Conservation (phyloP, 2,888 invertebrate genomes). For the Macropis europaea region DNA sequence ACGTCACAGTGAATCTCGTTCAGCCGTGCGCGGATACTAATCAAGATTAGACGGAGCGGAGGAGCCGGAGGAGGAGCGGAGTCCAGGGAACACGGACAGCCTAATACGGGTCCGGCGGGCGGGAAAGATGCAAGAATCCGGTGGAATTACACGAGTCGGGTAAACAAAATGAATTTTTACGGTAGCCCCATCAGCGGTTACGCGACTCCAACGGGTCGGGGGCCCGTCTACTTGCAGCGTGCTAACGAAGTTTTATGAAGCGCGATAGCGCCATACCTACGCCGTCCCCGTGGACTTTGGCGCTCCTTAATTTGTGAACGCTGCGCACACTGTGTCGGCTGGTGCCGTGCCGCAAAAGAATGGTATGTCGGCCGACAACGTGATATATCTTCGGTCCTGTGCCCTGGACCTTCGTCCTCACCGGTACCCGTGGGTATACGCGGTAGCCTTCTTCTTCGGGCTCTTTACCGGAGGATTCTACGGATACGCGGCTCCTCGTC, state of each 20-base stretch:
- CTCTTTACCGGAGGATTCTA: constrained; percentile 45
- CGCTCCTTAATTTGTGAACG: constrained; percentile 78
- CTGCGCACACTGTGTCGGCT: constrained; percentile 65
- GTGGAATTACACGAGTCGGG: constrained; percentile 26
- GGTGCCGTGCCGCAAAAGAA: constrained; percentile 72
- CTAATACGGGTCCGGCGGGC: constrained; percentile 52
- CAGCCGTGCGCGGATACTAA: constrained; percentile 21
- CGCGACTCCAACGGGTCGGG: constrained; percentile 26
- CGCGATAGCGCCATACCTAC: constrained; percentile 74
- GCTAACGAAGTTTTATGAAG: constrained; percentile 79
- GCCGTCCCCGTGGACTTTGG: constrained; percentile 73
- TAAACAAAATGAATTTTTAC: constrained; percentile 69
- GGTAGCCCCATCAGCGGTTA: constrained; percentile 59
- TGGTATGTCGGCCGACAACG: constrained; percentile 76
- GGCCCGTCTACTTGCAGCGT: constrained; percentile 59
- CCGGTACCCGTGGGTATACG: constrained; percentile 47
- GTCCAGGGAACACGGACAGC: constrained; percentile 40
- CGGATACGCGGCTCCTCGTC: constrained; percentile 11
- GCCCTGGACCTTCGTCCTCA: constrained; percentile 57
- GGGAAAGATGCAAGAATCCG: constrained; percentile 62
- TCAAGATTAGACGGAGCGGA: constrained; percentile 38
- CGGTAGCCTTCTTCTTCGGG: constrained; percentile 60
- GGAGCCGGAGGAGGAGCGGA: constrained; percentile 14
- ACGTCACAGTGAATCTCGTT: constrained; percentile 34
- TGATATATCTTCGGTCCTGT: constrained; percentile 73